Conservation (phyloP, 2,888 invertebrate genomes). For the Pyralis farinalis region DNA sequence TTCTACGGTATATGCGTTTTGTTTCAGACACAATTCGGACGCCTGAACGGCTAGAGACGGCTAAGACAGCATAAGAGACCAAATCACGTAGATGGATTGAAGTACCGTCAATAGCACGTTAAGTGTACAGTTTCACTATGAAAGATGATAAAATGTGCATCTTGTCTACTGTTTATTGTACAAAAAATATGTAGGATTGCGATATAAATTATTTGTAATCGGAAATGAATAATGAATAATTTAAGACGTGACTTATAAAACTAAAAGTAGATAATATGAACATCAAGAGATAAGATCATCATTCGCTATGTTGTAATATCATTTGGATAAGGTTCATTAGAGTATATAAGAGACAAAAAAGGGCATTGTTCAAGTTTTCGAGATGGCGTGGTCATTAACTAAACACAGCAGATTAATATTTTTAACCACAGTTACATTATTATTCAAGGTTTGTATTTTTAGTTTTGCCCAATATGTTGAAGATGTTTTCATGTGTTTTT, state of each 20-base stretch:
- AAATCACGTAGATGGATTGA: too few species aligned
- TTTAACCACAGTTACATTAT: conserved; percentile 3
- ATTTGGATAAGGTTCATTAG: conserved; percentile 38
- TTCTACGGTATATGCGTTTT: too few species aligned
- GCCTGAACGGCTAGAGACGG: too few species aligned
- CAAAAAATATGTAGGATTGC: too few species aligned
- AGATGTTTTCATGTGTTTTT: conserved; percentile 3
- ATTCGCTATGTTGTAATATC: conserved; percentile 35
- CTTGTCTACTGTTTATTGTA: too few species aligned
- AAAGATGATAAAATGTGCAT: too few species aligned
- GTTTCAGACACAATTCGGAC: too few species aligned
- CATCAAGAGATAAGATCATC: conserved; percentile 22
- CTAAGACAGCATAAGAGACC: too few species aligned
- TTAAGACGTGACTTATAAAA: conserved; percentile 33
- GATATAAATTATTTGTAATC: too few species aligned
- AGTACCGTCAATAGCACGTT: too few species aligned
- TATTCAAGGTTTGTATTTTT: conserved; percentile 1
- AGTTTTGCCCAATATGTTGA: background rate
- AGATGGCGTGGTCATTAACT: conserved; percentile 32
- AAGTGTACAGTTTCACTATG: too few species aligned
- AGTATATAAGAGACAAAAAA: conserved; percentile 43
- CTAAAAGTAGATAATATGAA: conserved; percentile 34
- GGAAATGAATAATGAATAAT: too few species aligned
- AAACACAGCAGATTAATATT: conserved; percentile 19
- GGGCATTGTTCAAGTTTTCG: conserved; percentile 40